Percentiles rank a stretch among this genome's conserved stretches.
Conservation (phyloP, 2,113 vertebrate species). For the Diadophis punctatus region DNA sequence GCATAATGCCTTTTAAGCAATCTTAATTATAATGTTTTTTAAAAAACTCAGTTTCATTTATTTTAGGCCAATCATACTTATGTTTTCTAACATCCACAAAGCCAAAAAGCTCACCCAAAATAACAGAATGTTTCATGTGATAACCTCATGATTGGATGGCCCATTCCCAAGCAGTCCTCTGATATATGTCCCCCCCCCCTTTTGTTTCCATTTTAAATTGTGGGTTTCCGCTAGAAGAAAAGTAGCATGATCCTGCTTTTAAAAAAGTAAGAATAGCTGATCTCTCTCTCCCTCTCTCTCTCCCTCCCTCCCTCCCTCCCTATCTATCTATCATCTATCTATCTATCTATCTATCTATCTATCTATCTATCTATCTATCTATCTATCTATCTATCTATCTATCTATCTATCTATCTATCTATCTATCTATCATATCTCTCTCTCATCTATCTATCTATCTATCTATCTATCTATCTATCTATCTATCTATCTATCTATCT, state of each 20-base stretch:
- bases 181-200: not conserved
- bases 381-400: no score
- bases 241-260: not conserved
- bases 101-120: not conserved
- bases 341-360: no score
- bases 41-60: not conserved
- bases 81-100: not conserved
- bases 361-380: no score
- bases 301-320: rapidly evolving
- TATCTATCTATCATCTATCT: no score
- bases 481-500: no score
- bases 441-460: no score
- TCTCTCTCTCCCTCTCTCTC: no score
- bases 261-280: not conserved
- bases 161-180: not conserved
- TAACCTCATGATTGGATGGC: not conserved
- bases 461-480: no score
- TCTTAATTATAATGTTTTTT: not conserved
- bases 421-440: no score
- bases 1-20: not conserved
- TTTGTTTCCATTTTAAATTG: not conserved
- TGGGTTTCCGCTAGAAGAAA: not conserved
- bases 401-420: no score
- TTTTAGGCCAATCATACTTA: not conserved
- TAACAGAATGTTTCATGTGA: not conserved